phyloP scores from a whole-genome alignment of 30 jellyfish, hydroid and myxozoan genomes.

The Aurelia aurita complex sp. Pacific region DNA sequence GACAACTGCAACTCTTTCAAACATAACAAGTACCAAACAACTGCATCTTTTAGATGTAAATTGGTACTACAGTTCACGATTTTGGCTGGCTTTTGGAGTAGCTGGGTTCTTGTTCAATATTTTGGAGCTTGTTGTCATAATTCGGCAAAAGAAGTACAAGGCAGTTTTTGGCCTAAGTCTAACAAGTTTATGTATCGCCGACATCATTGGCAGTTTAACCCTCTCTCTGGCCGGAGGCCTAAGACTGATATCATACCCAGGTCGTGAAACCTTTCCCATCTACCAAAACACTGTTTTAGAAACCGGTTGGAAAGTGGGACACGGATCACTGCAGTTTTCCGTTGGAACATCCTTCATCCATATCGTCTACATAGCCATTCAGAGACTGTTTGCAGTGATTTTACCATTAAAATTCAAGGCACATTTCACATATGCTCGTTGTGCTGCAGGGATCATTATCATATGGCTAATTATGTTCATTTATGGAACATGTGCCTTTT shows the following conservation, averaged over 20 bases:
- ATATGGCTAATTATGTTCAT: constrained; percentile 16
- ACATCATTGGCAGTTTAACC: constrained; percentile 13
- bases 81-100: constrained; percentile 33
- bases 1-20: too few relatives aligned
- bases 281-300: constrained; percentile 2
- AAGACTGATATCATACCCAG: constrained; percentile 10
- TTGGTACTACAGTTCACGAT: constrained; percentile 50
- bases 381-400: constrained; percentile 29
- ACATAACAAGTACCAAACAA: too few relatives aligned
- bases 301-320: constrained; percentile 11
- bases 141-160: constrained; percentile 4
- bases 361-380: constrained; percentile 26
- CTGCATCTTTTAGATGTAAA: background rate
- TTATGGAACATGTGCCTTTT: constrained; percentile 14
- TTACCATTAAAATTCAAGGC: constrained; percentile 6
- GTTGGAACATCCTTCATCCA: constrained; percentile 34
- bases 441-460: background rate
- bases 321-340: constrained; percentile 22
- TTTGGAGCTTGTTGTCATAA: background rate
- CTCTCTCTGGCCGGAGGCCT: constrained; percentile 2
- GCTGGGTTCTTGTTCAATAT: constrained; percentile 6
- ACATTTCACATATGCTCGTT: constrained; percentile 4
- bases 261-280: background rate
- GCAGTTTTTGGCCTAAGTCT: constrained; percentile 15
- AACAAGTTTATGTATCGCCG: constrained; percentile 19